phyloP scores from a whole-genome alignment of 2,113 vertebrate species.

The Corythoichthys intestinalis region DNA sequence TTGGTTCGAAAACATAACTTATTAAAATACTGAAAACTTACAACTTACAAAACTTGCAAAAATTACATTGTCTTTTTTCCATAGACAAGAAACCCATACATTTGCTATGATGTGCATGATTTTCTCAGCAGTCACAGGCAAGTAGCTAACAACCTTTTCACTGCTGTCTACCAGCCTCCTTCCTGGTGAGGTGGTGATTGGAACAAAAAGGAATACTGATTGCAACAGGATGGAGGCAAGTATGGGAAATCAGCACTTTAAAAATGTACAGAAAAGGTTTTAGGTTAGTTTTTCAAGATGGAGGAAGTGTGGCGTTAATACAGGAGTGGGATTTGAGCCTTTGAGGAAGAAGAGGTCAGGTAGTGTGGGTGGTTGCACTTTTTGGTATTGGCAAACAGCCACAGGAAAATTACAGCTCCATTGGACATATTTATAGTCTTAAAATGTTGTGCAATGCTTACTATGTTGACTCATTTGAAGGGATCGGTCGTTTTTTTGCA shows the following conservation, averaged over 20 bases:
- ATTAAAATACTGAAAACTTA: too few relatives aligned
- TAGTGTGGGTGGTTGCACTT: slow-evolving; percentile 8
- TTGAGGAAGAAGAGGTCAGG: slow-evolving; percentile 1
- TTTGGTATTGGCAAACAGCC: neutral
- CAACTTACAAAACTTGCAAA: too few relatives aligned
- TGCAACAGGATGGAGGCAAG: slow-evolving; percentile 40
- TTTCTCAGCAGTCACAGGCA: slow-evolving; percentile 22
- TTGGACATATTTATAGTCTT: neutral
- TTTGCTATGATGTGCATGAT: neutral
- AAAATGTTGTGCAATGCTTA: neutral
- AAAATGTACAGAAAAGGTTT: slow-evolving; percentile 15
- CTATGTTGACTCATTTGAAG: neutral
- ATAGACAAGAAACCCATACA: slow-evolving; percentile 1
- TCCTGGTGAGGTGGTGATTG: slow-evolving; percentile 48
- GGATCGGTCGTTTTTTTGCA: slow-evolving; percentile 2
- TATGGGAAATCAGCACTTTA: slow-evolving; percentile 56
- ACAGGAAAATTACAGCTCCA: neutral
- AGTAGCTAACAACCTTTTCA: slow-evolving; percentile 22
- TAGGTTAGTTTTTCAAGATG: slow-evolving; percentile 11
- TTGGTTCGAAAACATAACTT: too few relatives aligned
- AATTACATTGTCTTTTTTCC: neutral
- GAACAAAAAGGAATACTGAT: slow-evolving; percentile 53
- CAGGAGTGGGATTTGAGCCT: neutral
- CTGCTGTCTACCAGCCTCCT: slow-evolving; percentile 29
- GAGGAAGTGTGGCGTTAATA: slow-evolving; percentile 16